phyloP scores from a whole-genome alignment of 2,888 invertebrate species.

The Sarcophaga variegata region DNA sequence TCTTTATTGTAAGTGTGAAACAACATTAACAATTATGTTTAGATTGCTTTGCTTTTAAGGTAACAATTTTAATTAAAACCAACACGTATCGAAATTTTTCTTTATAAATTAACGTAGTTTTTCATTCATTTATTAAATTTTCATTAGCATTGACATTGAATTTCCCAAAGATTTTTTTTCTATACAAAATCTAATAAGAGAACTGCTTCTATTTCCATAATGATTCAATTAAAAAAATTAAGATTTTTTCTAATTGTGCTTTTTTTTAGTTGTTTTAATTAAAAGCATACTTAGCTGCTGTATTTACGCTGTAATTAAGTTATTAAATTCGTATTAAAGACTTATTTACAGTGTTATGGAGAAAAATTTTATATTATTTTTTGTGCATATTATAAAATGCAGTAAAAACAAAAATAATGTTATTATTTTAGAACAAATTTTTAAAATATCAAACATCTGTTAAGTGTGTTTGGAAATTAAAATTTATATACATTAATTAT shows the following conservation, averaged over 20 bases:
- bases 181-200: neutral
- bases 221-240: constrained; percentile 18
- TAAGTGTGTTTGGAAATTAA: no score
- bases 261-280: constrained; percentile 19
- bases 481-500: no score
- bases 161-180: neutral
- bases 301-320: constrained; percentile 22
- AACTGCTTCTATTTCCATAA: constrained; percentile 14
- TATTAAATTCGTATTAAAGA: constrained; percentile 38
- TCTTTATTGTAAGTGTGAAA: neutral
- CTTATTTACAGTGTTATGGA: neutral
- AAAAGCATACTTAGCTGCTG: constrained; percentile 9
- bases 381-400: no score
- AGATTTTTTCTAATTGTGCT: neutral
- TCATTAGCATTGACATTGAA: constrained; percentile 52
- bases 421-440: no score
- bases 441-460: no score
- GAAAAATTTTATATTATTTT: neutral
- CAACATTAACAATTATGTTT: constrained; percentile 38
- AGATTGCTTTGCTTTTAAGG: constrained; percentile 19
- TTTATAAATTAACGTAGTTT: constrained; percentile 32
- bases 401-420: no score
- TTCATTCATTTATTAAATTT: constrained; percentile 31
- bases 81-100: neutral
- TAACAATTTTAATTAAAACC: constrained; percentile 36